These are phyloP conservation scores for Leptestheria dahalacensis DNA, from an alignment of 1,140 invertebrate species.

Conservation along the genomic window DNA sequence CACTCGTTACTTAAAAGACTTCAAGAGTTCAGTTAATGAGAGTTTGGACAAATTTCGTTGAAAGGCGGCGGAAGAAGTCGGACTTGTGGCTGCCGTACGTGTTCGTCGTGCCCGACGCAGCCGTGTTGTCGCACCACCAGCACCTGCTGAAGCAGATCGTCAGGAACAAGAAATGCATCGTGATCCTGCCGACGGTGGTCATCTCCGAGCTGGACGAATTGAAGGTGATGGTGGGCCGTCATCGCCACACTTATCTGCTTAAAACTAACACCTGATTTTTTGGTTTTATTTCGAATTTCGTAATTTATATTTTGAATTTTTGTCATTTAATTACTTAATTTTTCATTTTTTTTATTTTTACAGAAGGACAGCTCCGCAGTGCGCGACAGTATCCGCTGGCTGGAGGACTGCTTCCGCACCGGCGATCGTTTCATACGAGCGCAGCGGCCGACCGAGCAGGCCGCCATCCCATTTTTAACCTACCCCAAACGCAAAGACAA, in stretches of 20 bases:
- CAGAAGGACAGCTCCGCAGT: conserved; percentile 60
- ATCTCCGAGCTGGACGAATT: conserved; percentile 16
- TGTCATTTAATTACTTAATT: too few species aligned
- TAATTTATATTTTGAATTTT: too few species aligned
- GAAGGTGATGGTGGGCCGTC: too few species aligned
- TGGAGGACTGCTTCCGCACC: conserved; percentile 66
- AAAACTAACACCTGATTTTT: too few species aligned
- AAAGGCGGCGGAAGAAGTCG: neutral
- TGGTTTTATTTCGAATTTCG: too few species aligned
- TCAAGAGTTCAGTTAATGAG: too few species aligned
- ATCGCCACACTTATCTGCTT: too few species aligned
- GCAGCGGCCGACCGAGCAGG: conserved; percentile 59
- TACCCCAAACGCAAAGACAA: conserved; percentile 47
- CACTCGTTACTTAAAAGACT: too few species aligned
- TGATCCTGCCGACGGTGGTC: conserved; percentile 57
- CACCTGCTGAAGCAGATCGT: conserved; percentile 61
- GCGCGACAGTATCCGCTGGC: conserved; percentile 76
- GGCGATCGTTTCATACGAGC: conserved; percentile 67
- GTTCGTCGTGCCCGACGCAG: conserved; percentile 56
- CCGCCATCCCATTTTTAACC: conserved; percentile 56
- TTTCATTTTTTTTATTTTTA: conserved; percentile 29
- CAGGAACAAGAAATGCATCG: conserved; percentile 53
- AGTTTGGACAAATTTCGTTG: too few species aligned
- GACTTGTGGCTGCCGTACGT: neutral
- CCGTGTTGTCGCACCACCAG: conserved; percentile 51